These are phyloP conservation scores for Promerops cafer DNA, from an alignment of 2,113 vertebrate species.

Conservation along the genomic window DNA sequence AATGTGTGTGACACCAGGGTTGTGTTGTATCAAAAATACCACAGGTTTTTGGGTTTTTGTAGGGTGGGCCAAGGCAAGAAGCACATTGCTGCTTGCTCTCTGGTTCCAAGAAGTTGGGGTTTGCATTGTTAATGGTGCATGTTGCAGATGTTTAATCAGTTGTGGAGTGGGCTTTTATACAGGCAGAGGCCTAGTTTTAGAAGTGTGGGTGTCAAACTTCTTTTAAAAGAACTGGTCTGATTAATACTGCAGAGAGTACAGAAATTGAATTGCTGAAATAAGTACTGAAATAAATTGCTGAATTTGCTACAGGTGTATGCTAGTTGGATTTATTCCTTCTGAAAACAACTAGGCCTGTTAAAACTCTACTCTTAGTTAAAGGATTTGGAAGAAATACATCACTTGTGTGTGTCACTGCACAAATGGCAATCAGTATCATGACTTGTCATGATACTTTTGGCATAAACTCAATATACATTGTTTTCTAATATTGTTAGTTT, in stretches of 20 bases:
- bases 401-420: neutral
- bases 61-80: neutral
- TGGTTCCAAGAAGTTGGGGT: neutral
- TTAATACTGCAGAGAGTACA: neutral
- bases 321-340: neutral
- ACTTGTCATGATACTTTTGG: neutral
- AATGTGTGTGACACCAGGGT: neutral
- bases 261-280: neutral
- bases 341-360: neutral
- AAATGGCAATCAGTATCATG: rapidly evolving
- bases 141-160: neutral
- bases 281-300: neutral
- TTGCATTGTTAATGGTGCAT: neutral
- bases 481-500: neutral
- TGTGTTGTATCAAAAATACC: neutral
- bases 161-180: neutral
- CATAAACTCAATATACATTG: neutral
- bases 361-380: neutral
- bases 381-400: neutral
- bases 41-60: neutral
- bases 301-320: neutral
- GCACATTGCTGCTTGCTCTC: rapidly evolving
- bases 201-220: neutral
- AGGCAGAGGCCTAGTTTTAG: neutral
- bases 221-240: neutral